These are phyloP conservation scores for Bubo scandiacus DNA, from an alignment of 2,113 vertebrate genomes.

Conservation along the genomic window DNA sequence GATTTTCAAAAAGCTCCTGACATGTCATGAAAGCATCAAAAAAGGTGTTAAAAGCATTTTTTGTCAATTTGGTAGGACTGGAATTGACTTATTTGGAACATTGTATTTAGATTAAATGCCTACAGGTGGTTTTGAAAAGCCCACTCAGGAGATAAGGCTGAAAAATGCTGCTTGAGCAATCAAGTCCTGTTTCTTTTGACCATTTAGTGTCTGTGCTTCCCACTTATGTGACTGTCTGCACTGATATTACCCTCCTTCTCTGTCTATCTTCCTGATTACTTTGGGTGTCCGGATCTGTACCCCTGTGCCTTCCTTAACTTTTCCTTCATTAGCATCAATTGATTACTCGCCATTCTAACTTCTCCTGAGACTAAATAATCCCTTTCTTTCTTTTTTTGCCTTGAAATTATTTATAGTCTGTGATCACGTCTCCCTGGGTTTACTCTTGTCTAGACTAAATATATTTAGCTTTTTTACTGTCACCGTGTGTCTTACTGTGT, in stretches of 20 bases:
- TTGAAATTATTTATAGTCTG: constrained; percentile 60
- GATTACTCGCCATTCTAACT: constrained; percentile 10
- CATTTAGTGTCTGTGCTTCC: neutral
- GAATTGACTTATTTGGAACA: neutral
- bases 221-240: neutral
- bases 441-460: constrained; percentile 64
- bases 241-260: neutral
- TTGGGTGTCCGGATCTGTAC: neutral
- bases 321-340: constrained; percentile 29
- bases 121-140: neutral
- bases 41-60: neutral
- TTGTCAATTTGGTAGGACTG: neutral
- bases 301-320: constrained; percentile 9
- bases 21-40: neutral
- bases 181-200: neutral
- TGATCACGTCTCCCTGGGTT: constrained; percentile 39
- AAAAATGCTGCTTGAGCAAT: constrained; percentile 16
- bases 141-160: neutral
- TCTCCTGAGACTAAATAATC: constrained; percentile 35
- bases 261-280: constrained; percentile 8
- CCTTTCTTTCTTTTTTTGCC: constrained; percentile 17
- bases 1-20: neutral
- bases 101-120: neutral
- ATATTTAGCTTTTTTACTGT: constrained; percentile 62
- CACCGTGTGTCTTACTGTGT: neutral